Base-by-base conservation (phyloP, 2,797 vertebrate species). In the Rhabdomys pumilio region DNA sequence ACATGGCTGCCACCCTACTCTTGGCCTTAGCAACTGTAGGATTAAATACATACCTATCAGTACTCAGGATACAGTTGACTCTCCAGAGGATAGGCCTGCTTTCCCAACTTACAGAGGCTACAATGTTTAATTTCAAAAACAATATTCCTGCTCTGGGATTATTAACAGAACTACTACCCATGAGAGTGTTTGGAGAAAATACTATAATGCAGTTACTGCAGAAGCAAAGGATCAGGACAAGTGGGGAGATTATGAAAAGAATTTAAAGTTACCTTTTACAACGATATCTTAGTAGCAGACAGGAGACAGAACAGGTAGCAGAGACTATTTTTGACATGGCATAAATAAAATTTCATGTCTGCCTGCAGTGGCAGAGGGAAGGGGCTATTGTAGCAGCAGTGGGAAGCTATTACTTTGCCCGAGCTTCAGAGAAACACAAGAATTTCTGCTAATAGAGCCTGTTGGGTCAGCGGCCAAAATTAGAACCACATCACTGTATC, bases 41-140 rank as follows among this genome's bases (percentile, higher is more conserved):
- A 47, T n/a, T 17, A 0, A 55, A 61, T 13, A 57, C 41, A 31
- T 77, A 81, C 76, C 22, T 73, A 73, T 77, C 34, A 47, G 19
- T 31, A 81, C 20, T 72, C 17, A 80, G 12, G 1, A 29, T 38
- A 61, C 12, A 89, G 17, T 67, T 87, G 4, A 53, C 59, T 92
- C 90, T 57, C 53, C 53, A 81, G 15, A 91, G 53, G 34, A 86
- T 11, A 90, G 17, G n/a, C 77, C 55, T 88, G 24, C 86, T 92
- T 81, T 55, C 26, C 89, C 89, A 89, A 50, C 17, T 93, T 89
- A 75, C 1, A 69, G 19, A 14, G 67, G 5, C 50, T 75, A 9
- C 75, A 63, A 20, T 86, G 89, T 65, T 38, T 63, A 82, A 67
- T 26, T 82, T 75, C 55, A 69, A 96, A 83, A 65, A 11, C 22